These are phyloP conservation scores for Sericinus montela DNA, from an alignment of 2,888 invertebrate species.

Conservation along the genomic window DNA sequence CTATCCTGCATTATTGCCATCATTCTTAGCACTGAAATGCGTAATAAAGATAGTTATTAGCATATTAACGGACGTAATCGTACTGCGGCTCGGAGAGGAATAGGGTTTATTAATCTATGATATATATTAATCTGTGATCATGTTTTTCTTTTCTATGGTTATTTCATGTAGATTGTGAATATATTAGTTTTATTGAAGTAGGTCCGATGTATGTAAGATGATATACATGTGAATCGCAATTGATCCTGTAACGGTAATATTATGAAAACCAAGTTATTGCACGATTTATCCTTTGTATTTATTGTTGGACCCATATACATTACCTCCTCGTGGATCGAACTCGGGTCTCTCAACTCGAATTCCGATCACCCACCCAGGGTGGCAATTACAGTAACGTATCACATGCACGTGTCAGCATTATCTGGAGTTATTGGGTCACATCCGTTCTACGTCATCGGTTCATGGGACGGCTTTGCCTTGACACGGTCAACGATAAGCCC, in stretches of 20 bases:
- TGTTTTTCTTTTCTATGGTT: background rate
- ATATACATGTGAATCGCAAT: no score
- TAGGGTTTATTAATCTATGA: background rate
- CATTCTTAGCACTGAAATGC: conserved; percentile 76
- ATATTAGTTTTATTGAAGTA: no score
- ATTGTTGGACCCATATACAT: no score
- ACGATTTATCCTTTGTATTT: no score
- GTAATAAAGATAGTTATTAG: background rate
- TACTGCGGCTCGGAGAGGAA: conserved; percentile 2
- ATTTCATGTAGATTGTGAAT: background rate
- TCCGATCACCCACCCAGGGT: no score
- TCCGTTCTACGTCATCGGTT: conserved; percentile 11
- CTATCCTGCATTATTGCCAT: conserved; percentile 81
- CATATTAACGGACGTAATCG: background rate
- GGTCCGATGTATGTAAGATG: no score
- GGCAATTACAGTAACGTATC: no score
- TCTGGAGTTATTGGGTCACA: conserved; percentile 14
- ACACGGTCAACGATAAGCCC: conserved; percentile 5
- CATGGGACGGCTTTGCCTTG: conserved; percentile 10
- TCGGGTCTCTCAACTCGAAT: no score
- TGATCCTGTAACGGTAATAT: no score
- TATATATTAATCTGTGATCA: conserved; percentile 13
- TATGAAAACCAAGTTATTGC: no score
- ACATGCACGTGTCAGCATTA: background rate
- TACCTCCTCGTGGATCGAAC: no score